Conservation (phyloP, 1,140 invertebrate species). For the Adelges cooleyi region DNA sequence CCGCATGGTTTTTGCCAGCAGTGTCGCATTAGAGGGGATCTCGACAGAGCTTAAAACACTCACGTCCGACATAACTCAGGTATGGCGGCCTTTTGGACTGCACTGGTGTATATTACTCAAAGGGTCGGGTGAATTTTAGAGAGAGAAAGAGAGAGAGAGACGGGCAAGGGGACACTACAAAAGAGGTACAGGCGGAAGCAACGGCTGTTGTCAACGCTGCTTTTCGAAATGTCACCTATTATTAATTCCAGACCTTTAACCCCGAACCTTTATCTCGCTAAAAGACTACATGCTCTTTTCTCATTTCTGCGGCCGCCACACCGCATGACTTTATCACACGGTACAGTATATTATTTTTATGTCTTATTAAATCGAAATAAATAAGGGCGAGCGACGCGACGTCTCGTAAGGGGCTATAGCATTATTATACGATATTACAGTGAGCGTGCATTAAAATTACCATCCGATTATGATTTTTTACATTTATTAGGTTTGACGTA, state of each 20-base stretch:
- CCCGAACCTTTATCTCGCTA: not conserved
- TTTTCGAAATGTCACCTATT: slow-evolving; percentile 11
- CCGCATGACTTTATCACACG: too few species aligned
- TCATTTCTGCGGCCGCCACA: too few species aligned
- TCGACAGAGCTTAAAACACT: not conserved
- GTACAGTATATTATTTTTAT: too few species aligned
- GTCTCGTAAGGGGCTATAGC: too few species aligned
- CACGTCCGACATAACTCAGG: slow-evolving; percentile 7
- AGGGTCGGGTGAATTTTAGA: too few species aligned
- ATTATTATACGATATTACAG: too few species aligned
- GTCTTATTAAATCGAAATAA: too few species aligned
- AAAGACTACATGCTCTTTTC: not conserved
- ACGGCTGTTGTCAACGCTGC: not conserved
- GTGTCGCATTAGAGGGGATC: not conserved
- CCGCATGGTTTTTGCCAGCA: not conserved
- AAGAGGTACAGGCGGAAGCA: not conserved
- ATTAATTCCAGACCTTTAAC: slow-evolving; percentile 25
- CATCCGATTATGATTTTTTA: too few species aligned
- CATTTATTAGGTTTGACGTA: too few species aligned
- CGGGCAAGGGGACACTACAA: not conserved
- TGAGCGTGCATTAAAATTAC: too few species aligned
- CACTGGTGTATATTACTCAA: not conserved
- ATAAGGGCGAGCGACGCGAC: too few species aligned
- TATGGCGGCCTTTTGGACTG: slow-evolving; percentile 3
- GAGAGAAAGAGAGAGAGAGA: too few species aligned